Base-by-base conservation (phyloP, 2,888 invertebrate genomes). In the Ariolimax columbianus region DNA sequence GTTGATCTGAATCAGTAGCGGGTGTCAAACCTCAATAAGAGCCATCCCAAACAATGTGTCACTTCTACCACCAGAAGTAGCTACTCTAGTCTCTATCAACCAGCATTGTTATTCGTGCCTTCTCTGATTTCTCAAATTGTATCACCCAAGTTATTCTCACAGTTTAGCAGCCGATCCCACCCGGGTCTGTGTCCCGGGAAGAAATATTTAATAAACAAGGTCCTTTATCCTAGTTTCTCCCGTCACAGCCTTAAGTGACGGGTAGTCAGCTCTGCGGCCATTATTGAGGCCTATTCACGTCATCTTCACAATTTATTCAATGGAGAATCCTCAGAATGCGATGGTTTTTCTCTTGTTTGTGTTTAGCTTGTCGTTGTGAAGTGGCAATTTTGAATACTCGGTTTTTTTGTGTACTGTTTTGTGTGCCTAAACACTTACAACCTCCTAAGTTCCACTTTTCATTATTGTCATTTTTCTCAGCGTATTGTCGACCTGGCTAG, bases 131-230 rank as follows among this genome's bases (percentile, higher is more conserved):
- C 72, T 43, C 38, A 1, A 38, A 40, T 40, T 40, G 72, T 40
- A n/a, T 43, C 40, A 17, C 7, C 9, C 40, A 43, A 6, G 23
- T 70, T 70, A 6, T 38, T 6, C 14, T 3, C 36, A 33, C 11
- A 33, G 26, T 7, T 9, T 43, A n/a, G 72, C 2, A 26, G 43
- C 40, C n/a, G 40, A 26, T n/a, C 43, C 72, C 43, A 43, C 72
- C 72, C 43, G 3, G 72, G 40, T 43, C 23, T 40, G n/a, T 14
- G 11, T 33, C 47, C 19, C 33, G 33, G 9, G 51, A 2, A 77
- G 47, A 77, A 77, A 77, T 30, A 40, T 78, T 78, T 78, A 23
- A 78, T 63, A 78, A 78, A 78, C 78, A 78, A 59, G 11, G 4
- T 26, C 26, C 63, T 26, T 59, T 78, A 63, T 78, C 40, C 40